phyloP scores from a whole-genome alignment of 2,888 invertebrate genomes.

The Stenolophus ochropezus region DNA sequence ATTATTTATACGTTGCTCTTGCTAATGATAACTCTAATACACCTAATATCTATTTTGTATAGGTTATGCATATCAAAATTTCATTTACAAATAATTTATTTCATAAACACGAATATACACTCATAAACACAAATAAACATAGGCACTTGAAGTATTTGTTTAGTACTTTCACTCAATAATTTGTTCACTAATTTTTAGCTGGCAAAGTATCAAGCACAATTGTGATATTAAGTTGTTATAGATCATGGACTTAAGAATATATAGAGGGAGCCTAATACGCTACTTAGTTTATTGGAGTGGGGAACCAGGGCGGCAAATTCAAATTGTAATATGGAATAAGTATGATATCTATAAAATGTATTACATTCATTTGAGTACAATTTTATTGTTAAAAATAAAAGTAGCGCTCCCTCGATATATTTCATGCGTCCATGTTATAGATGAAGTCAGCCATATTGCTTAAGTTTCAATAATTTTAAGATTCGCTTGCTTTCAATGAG shows the following conservation, averaged over 20 bases:
- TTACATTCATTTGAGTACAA: too few species aligned
- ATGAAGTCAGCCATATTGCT: constrained; percentile 32
- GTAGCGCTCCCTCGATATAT: too few species aligned
- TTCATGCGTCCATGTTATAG: too few species aligned
- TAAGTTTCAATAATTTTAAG: constrained; percentile 27
- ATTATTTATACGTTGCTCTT: constrained; percentile 41
- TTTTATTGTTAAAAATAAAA: too few species aligned
- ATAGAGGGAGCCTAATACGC: too few species aligned
- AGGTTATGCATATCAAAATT: constrained; percentile 18
- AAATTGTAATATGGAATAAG: too few species aligned
- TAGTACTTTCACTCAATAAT: constrained; percentile 47
- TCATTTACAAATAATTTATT: constrained; percentile 18
- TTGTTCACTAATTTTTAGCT: constrained; percentile 37
- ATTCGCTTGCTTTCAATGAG: constrained; percentile 28
- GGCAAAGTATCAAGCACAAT: constrained; percentile 45
- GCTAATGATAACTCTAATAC: constrained; percentile 35
- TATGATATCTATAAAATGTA: too few species aligned
- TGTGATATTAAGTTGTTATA: constrained; percentile 39
- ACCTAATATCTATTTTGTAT: constrained; percentile 1
- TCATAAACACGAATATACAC: constrained; percentile 20
- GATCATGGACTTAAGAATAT: too few species aligned
- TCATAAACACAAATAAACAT: constrained; percentile 21
- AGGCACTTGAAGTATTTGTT: constrained; percentile 41
- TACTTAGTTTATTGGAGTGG: too few species aligned
- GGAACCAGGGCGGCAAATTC: too few species aligned